These are phyloP conservation scores for Goniozus legneri DNA, from an alignment of 1,140 invertebrate species.

Conservation along the genomic window DNA sequence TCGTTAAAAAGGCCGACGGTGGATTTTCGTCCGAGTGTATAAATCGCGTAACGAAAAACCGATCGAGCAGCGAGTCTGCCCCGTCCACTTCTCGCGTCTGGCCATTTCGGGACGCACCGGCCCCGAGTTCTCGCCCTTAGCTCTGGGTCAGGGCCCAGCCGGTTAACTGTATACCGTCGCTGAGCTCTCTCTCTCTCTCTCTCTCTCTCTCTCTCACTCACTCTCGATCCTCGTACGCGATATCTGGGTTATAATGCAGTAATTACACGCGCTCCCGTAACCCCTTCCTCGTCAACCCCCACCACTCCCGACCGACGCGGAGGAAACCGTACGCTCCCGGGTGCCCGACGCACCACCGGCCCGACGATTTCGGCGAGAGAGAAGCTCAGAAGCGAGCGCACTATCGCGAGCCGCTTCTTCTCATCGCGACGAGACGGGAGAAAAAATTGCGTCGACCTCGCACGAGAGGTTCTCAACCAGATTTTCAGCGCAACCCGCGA, in stretches of 20 bases:
- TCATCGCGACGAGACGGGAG: no score
- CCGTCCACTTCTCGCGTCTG: no score
- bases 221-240: slow-evolving; percentile 17
- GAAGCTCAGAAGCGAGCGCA: no score
- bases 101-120: slow-evolving; percentile 37
- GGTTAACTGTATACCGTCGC: slow-evolving; percentile 44
- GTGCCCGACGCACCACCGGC: no score
- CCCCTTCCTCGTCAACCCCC: slow-evolving; percentile 4
- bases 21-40: no score
- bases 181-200: slow-evolving; percentile 14
- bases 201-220: slow-evolving; percentile 4
- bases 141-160: slow-evolving; percentile 44
- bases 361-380: no score
- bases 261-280: slow-evolving; percentile 30
- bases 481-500: not conserved
- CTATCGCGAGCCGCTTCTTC: no score
- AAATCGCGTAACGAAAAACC: no score
- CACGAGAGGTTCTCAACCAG: not conserved
- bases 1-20: no score
- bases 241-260: slow-evolving; percentile 47
- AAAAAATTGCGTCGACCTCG: not conserved
- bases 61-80: no score
- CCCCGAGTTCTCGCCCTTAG: slow-evolving; percentile 35
- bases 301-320: not conserved
- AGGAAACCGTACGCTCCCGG: slow-evolving; percentile 19